phyloP scores from a whole-genome alignment of 2,113 vertebrate species.

The Mustelus asterias region DNA sequence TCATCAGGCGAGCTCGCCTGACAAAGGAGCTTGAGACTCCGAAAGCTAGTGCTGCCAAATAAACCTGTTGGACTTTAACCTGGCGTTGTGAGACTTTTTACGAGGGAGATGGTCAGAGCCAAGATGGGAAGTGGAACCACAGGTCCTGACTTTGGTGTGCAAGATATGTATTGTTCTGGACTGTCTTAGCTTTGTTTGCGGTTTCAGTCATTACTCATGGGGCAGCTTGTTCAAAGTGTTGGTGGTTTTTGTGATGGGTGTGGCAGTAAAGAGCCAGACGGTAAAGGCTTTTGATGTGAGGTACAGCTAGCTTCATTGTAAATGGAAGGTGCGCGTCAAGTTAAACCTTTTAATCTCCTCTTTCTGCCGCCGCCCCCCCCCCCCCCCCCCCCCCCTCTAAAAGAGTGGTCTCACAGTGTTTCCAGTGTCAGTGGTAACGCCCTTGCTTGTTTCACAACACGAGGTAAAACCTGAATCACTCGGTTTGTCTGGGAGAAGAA shows the following conservation, averaged over 20 bases:
- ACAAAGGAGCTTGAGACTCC: too few relatives aligned
- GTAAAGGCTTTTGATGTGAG: background rate
- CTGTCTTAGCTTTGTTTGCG: too few relatives aligned
- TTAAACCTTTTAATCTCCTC: background rate
- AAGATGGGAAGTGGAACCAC: background rate
- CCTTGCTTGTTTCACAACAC: background rate
- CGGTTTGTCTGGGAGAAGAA: background rate
- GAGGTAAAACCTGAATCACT: background rate
- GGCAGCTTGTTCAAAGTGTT: background rate
- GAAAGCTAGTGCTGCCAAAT: too few relatives aligned
- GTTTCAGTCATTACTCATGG: too few relatives aligned
- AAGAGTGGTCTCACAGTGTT: background rate
- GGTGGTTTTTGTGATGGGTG: background rate
- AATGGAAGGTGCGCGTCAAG: background rate
- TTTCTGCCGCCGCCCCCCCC: background rate
- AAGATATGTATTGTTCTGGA: background rate
- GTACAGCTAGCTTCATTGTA: background rate
- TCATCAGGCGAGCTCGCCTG: too few relatives aligned
- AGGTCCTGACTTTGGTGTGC: background rate
- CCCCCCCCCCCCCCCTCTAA: background rate
- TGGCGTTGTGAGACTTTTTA: background rate
- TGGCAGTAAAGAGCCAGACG: background rate
- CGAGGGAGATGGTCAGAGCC: background rate
- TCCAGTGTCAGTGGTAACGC: background rate
- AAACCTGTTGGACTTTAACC: too few relatives aligned